Evolutionary conservation across 1,140 invertebrate species (phyloP), one percentile per base, ranked within the genome.

Genomic region (Cephus cinctus): DNA sequence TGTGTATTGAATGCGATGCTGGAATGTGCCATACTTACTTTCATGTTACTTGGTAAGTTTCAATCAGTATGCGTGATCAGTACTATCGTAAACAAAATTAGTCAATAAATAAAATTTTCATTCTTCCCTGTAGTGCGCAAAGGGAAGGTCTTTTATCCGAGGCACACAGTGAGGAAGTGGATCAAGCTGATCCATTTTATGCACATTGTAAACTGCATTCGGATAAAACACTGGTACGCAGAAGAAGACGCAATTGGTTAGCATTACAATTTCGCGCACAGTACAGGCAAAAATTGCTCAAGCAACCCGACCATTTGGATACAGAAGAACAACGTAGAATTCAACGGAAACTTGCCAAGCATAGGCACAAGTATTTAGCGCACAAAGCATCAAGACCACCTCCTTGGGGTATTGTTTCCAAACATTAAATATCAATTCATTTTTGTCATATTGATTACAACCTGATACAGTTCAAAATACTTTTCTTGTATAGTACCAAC

Each of bases 21-120:
- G 96, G 96, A 18, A 89, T 99, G 84, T 99, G 96, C 78, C 87
- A 94, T 65, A 94, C 89, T 0, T 95, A 92, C 78, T 98, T 98
- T 74, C 97, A 99, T 76, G 95, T 98, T 15, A 98, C 95, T 8
- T 99, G 93, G 90, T 93, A 80, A 73, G 64, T 59, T 12, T 20
- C 38, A 40, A 42, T 43, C 44, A 43, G 27, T 50, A 43, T 50
- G n/a, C n/a, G n/a, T n/a, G n/a, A n/a, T n/a, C n/a, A n/a, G n/a
- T n/a, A n/a, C n/a, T n/a, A n/a, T n/a, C n/a, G n/a, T n/a, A n/a
- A n/a, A n/a, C n/a, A n/a, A n/a, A n/a, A n/a, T n/a, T n/a, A n/a
- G 30, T 5, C 8, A 25, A 42, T 12, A 38, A 38, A 25, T 23
- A 52, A 20, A 43, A 39, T 57, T 39, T 46, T 44, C 35, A 54